These are phyloP conservation scores for Drosophila neoperkinsi DNA, from an alignment of 2,888 invertebrate genomes.

Conservation along the genomic window DNA sequence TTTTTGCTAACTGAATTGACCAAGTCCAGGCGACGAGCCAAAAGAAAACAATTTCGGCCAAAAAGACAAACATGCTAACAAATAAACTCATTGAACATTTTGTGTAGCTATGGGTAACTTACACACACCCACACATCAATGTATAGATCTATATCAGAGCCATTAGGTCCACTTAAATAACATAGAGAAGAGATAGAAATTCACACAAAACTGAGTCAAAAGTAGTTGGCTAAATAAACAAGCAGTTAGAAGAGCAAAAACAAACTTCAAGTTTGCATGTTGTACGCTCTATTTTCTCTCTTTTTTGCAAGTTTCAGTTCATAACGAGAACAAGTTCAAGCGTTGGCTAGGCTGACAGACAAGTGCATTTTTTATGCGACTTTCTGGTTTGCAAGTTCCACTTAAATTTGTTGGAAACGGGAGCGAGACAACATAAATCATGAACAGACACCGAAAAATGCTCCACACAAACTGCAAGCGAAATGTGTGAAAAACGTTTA, in stretches of 20 bases:
- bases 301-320: constrained; percentile 42
- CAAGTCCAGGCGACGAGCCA: constrained; percentile 36
- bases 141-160: constrained; percentile 43
- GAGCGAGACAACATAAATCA: constrained; percentile 74
- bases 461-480: constrained; percentile 38
- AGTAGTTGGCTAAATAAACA: constrained; percentile 41
- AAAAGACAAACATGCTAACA: constrained; percentile 55
- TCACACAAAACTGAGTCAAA: constrained; percentile 8
- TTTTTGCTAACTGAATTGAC: constrained; percentile 76
- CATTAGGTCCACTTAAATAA: constrained; percentile 62
- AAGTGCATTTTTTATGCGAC: constrained; percentile 64
- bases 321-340: constrained; percentile 48
- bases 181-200: constrained; percentile 5
- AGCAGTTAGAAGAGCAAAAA: constrained; percentile 17
- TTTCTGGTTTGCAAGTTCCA: constrained; percentile 39
- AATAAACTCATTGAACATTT: constrained; percentile 62
- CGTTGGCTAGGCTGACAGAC: constrained; percentile 65
- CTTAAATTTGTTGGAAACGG: constrained; percentile 23
- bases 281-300: background rate
- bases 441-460: constrained; percentile 71
- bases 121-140: constrained; percentile 11
- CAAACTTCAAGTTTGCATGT: constrained; percentile 36
- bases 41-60: constrained; percentile 46
- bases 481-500: constrained; percentile 67
- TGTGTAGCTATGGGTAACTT: constrained; percentile 30